phyloP scores from a whole-genome alignment of 2,888 invertebrate genomes.

The Cantharis flavilabris region DNA sequence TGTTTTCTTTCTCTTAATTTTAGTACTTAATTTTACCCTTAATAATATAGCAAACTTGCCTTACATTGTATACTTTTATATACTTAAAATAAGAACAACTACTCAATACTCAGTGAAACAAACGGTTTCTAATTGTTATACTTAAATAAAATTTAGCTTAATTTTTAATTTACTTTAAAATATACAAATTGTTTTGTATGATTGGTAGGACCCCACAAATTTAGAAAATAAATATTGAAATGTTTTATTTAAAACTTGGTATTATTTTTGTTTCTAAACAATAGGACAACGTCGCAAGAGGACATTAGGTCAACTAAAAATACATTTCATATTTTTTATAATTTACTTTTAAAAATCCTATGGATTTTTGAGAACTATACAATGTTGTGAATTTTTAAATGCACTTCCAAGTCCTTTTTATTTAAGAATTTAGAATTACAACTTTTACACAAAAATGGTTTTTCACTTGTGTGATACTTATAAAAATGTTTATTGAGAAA shows the following conservation, averaged over 20 bases:
- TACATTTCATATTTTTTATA: too few species aligned
- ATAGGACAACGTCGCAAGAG: too few species aligned
- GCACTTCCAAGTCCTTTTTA: too few species aligned
- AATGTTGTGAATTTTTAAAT: too few species aligned
- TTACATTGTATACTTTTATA: conserved; percentile 19
- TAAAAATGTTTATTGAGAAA: too few species aligned
- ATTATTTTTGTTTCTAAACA: neutral
- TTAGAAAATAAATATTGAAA: neutral
- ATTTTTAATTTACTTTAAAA: conserved; percentile 3
- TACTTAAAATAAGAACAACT: neutral
- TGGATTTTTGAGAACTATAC: too few species aligned
- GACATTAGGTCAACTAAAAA: too few species aligned
- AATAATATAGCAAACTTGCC: conserved; percentile 13
- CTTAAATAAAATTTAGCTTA: neutral
- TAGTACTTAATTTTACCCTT: conserved; percentile 14
- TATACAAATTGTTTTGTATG: conserved; percentile 6
- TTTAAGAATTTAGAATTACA: too few species aligned
- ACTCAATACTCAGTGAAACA: neutral
- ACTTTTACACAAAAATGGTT: too few species aligned
- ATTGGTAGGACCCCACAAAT: neutral
- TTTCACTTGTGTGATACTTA: too few species aligned
- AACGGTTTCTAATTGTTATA: neutral
- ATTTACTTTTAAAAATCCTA: too few species aligned
- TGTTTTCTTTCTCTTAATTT: neutral
- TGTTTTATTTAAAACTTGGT: neutral